Evolutionary conservation across 2,113 vertebrate genomes (phyloP).

Genomic region (Siphamia tubifer): DNA sequence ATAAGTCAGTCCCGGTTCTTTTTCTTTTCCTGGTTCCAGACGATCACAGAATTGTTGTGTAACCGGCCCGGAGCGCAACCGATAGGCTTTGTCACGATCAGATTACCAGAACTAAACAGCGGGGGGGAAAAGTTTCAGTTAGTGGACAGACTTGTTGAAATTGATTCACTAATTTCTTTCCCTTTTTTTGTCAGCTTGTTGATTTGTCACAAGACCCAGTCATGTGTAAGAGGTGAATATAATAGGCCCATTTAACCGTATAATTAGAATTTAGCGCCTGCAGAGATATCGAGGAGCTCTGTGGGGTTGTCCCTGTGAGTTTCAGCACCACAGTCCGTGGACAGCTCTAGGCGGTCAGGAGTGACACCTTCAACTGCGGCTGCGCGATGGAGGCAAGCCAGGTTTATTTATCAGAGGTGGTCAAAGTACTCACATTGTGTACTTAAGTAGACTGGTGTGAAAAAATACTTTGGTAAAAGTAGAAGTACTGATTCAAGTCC

Average conservation of each 20-base stretch:
- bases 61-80: neutral
- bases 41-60: neutral
- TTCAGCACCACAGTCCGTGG: conserved; percentile 66
- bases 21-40: neutral
- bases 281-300: neutral
- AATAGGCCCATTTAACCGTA: conserved; percentile 14
- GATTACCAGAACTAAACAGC: neutral
- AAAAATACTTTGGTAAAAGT: no score
- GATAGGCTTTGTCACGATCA: neutral
- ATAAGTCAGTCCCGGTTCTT: no score
- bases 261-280: conserved; percentile 37
- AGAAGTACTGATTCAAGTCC: no score
- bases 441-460: no score
- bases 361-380: conserved; percentile 11
- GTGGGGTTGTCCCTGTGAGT: neutral
- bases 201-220: conserved; percentile 34
- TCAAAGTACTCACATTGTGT: no score
- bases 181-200: conserved; percentile 8
- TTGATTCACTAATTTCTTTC: conserved; percentile 15
- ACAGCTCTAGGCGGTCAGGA: conserved; percentile 46
- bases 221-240: conserved; percentile 12
- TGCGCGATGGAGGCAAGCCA: no score
- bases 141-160: neutral
- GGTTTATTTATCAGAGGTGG: no score
- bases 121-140: neutral